Evolutionary conservation across 2,797 vertebrate genomes (phyloP), one percentile per base, ranked within the genome.

Genomic region (Decapterus maruadsi): DNA sequence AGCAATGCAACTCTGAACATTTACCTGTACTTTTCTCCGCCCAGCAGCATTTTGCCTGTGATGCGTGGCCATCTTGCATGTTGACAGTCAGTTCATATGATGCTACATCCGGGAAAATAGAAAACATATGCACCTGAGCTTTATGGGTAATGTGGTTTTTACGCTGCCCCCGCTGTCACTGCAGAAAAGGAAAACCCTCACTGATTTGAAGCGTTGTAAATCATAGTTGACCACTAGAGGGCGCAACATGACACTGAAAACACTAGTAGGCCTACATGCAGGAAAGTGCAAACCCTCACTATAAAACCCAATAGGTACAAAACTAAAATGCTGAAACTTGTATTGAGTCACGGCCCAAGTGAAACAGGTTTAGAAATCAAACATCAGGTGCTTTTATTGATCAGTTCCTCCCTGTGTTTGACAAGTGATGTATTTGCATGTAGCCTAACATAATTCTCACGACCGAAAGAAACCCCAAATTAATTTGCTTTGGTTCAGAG

Each of bases 51-150:
- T 99, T 95, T 99, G 98, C 95, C 98, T 96, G 94, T 99, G 98
- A 98, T 98, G 98, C 63, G 97, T 95, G 94, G 98, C 98, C 98
- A 99, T 99, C 96, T 99, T 99, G 96, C 97, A 97, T 99, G 98
- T 99, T 99, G 97, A 98, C 97, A 98, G 95, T 94, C 90, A 87
- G 85, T 86, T 86, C 84, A 68, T 86, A 86, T 89, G 80, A 94
- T 90, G 95, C 96, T 95, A 97, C 90, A 94, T 98, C 97, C 96
- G 95, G 91, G 45, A 64, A 80, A 80, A 84, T 77, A 80, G 75
- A 88, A 85, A 90, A 90, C 81, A 81, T 31, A 64, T 54, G 50
- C 71, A 20, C n/a, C 55, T 1, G 46, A 34, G 91, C 12, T 19
- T 88, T 82, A 19, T 92, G 92, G 93, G 92, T 86, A 93, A 86